Conservation (phyloP, 2,113 vertebrate species). For the Poeciliopsis prolifica region DNA sequence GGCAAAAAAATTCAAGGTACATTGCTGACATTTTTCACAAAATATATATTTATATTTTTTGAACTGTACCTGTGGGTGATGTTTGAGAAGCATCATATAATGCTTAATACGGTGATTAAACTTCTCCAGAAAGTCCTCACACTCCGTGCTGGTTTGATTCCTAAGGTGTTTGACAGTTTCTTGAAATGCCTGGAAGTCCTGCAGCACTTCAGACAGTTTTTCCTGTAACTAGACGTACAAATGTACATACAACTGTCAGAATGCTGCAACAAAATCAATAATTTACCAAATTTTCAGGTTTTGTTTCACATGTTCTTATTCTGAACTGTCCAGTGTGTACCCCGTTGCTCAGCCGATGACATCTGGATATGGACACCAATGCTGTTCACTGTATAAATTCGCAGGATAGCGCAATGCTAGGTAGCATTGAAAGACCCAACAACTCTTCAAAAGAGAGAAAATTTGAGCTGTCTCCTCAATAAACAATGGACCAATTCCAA, state of each 20-base stretch:
- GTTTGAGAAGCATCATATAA: conserved; percentile 34
- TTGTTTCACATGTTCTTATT: background rate
- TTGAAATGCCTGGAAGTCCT: conserved; percentile 31
- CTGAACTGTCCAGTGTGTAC: too few relatives aligned
- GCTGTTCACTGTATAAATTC: too few relatives aligned
- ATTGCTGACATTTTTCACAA: too few relatives aligned
- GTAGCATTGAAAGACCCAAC: background rate
- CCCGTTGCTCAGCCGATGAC: too few relatives aligned
- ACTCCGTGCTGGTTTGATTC: background rate
- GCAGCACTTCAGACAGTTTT: conserved; percentile 49
- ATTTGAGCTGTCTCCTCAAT: too few relatives aligned
- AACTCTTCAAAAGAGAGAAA: too few relatives aligned
- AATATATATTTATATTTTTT: background rate
- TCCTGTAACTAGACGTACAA: conserved; percentile 48
- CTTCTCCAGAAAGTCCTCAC: conserved; percentile 3
- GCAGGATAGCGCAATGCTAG: background rate
- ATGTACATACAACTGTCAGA: conserved; percentile 10
- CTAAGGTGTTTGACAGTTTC: background rate
- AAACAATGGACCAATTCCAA: too few relatives aligned
- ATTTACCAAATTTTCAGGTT: background rate
- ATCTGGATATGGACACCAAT: too few relatives aligned
- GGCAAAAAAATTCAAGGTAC: too few relatives aligned
- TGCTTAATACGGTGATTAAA: conserved; percentile 26
- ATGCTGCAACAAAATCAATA: background rate
- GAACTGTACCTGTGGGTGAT: conserved; percentile 23